phyloP scores from a whole-genome alignment of 2,888 invertebrate species.

The Calliphora vomitoria region DNA sequence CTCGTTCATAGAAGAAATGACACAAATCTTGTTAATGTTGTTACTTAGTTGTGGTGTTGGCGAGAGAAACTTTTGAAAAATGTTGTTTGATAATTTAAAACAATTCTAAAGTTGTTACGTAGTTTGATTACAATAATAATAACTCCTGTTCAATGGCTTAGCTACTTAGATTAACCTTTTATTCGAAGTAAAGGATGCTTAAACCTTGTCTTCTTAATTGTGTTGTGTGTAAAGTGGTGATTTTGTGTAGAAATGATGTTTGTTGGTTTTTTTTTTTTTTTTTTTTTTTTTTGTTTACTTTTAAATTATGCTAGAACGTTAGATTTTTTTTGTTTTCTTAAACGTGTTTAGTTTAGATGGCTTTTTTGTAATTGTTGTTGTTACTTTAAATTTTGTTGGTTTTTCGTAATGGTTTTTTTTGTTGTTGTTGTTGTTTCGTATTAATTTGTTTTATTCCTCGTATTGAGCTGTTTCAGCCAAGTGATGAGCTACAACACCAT shows the following conservation, averaged over 20 bases:
- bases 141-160: neutral
- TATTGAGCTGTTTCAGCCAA: constrained; percentile 38
- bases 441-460: constrained; percentile 47
- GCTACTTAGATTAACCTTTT: neutral
- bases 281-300: neutral
- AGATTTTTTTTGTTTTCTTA: neutral
- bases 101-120: constrained; percentile 24
- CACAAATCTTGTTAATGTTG: neutral
- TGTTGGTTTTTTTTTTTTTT: no score
- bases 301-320: constrained; percentile 39
- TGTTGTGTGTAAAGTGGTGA: neutral
- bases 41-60: neutral
- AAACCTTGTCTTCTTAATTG: neutral
- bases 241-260: constrained; percentile 9
- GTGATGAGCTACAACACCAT: constrained; percentile 44
- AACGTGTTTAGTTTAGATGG: neutral
- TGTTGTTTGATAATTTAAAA: neutral
- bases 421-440: neutral
- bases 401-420: constrained; percentile 29
- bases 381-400: constrained; percentile 38
- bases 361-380: constrained; percentile 33
- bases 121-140: no score
- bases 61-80: constrained; percentile 2
- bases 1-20: neutral
- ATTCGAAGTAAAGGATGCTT: neutral